Percentiles rank a stretch among this genome's conserved stretches.
phyloP scores from a whole-genome alignment of 2,797 vertebrate genomes.

The Sparidentex hasta region DNA sequence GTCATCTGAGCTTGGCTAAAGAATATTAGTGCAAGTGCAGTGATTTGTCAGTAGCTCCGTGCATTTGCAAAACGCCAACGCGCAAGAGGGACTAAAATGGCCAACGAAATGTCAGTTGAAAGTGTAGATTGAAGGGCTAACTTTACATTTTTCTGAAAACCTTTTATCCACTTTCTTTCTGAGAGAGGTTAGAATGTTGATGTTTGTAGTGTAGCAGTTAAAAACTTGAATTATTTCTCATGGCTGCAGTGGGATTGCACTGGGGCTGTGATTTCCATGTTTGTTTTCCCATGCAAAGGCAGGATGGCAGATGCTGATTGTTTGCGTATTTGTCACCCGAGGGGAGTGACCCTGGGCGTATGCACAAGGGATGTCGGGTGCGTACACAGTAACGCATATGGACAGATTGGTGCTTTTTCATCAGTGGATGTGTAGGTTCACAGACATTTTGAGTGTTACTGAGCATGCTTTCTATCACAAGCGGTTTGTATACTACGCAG shows the following conservation, averaged over 20 bases:
- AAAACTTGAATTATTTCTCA: not conserved
- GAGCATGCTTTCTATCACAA: too few species aligned
- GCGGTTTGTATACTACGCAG: too few species aligned
- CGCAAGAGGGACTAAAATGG: not conserved
- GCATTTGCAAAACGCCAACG: not conserved
- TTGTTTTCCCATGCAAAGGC: not conserved
- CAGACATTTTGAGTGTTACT: too few species aligned
- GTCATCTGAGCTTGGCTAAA: constrained; percentile 10
- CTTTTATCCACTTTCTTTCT: not conserved
- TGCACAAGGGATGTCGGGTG: not conserved
- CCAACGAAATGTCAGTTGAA: not conserved
- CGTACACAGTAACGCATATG: not conserved
- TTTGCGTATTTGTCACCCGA: not conserved
- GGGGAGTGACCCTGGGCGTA: not conserved
- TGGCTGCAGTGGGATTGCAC: not conserved
- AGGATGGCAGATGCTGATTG: constrained; percentile 9
- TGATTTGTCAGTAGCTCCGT: not conserved
- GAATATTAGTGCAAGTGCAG: constrained; percentile 6
- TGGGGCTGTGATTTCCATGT: not conserved
- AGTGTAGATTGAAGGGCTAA: not conserved
- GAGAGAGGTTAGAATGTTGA: not conserved
- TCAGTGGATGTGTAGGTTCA: not conserved
- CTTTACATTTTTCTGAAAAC: not conserved
- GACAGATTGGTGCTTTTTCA: not conserved
- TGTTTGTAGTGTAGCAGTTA: not conserved